A percentile compares a stretch with the other conserved stretches of the same genome.
phyloP scores from a whole-genome alignment of 2,113 vertebrate genomes.

The Rhineura floridana region DNA sequence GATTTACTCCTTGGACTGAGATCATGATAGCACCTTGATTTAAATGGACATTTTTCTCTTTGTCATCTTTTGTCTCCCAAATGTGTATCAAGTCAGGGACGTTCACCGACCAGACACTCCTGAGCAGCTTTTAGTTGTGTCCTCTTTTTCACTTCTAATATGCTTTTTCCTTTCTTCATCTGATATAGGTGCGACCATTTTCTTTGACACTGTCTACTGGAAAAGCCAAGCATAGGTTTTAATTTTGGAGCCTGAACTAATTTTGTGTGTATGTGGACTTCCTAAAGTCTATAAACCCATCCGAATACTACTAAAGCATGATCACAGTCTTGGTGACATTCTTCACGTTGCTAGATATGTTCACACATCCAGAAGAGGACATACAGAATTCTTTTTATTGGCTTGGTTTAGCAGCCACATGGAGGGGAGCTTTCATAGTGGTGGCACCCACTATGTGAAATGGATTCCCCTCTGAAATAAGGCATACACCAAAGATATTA shows the following conservation, averaged over 20 bases:
- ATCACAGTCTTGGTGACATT: too few species aligned
- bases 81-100: background rate
- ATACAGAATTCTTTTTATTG: too few species aligned
- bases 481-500: too few species aligned
- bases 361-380: too few species aligned
- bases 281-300: background rate
- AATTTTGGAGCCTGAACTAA: background rate
- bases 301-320: background rate
- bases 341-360: too few species aligned
- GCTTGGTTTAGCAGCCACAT: too few species aligned
- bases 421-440: too few species aligned
- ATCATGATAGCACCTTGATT: background rate
- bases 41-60: background rate
- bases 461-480: too few species aligned
- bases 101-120: background rate
- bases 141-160: background rate
- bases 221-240: background rate
- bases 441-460: too few species aligned
- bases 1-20: background rate
- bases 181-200: background rate
- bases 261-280: background rate
- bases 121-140: background rate
- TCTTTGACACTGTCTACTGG: background rate
- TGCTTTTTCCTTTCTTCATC: background rate
- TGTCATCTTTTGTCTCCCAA: background rate